These are phyloP conservation scores for Argyresthia albistria DNA, from an alignment of 2,888 invertebrate species.

Conservation along the genomic window DNA sequence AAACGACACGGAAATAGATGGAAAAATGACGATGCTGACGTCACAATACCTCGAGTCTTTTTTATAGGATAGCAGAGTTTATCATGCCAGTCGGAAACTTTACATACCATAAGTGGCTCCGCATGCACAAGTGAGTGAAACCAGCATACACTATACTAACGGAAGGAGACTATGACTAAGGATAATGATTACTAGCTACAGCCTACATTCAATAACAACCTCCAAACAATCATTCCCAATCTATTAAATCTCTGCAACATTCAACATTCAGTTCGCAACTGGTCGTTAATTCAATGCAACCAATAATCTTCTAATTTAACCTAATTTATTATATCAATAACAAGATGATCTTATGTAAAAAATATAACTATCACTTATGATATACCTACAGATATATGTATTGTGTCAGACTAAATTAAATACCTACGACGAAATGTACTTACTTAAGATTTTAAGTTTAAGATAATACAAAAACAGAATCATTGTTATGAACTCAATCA, in stretches of 20 bases:
- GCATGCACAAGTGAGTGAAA: too few species aligned
- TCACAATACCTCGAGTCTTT: too few species aligned
- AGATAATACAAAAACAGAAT: too few species aligned
- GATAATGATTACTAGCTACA: slow-evolving; percentile 30
- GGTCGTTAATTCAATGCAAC: slow-evolving; percentile 47
- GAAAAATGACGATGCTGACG: too few species aligned
- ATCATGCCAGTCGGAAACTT: too few species aligned
- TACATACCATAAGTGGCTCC: too few species aligned
- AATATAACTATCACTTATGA: slow-evolving; percentile 48
- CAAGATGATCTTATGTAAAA: slow-evolving; percentile 54
- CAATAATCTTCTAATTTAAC: slow-evolving; percentile 31
- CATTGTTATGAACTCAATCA: too few species aligned
- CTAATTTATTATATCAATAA: slow-evolving; percentile 28
- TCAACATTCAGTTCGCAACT: slow-evolving; percentile 69
- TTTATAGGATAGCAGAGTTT: too few species aligned
- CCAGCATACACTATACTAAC: too few species aligned
- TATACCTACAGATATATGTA: slow-evolving; percentile 14
- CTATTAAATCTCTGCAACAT: slow-evolving; percentile 67
- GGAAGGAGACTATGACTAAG: slow-evolving; percentile 25
- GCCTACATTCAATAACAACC: slow-evolving; percentile 40
- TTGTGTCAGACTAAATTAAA: slow-evolving; percentile 7
- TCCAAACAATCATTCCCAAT: slow-evolving; percentile 41
- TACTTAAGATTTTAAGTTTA: too few species aligned
- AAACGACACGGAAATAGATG: too few species aligned
- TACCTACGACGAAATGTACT: slow-evolving; percentile 3